These are phyloP conservation scores for Nesoenas mayeri DNA, from an alignment of 2,113 vertebrate species.

Conservation along the genomic window DNA sequence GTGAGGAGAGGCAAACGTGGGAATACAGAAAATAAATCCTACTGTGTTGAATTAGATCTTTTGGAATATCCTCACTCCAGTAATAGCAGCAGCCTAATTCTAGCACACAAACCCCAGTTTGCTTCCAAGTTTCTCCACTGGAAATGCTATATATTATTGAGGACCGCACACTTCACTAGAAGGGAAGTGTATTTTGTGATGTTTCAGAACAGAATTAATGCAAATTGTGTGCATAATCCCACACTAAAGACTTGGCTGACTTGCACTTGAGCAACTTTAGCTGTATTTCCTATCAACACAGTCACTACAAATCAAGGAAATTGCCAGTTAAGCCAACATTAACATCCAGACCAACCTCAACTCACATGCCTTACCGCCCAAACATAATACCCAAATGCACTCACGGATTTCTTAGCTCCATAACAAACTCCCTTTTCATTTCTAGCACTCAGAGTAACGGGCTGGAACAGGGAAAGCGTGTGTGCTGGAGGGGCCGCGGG, in stretches of 20 bases:
- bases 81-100: not conserved
- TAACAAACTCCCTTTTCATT: constrained; percentile 51
- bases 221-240: constrained; percentile 56
- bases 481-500: constrained; percentile 19
- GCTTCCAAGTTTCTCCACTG: constrained; percentile 38
- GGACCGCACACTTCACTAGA: constrained; percentile 45
- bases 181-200: constrained; percentile 52
- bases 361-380: constrained; percentile 53
- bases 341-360: constrained; percentile 57
- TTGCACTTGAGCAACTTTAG: constrained; percentile 42
- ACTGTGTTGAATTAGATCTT: not conserved
- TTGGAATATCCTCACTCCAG: not conserved
- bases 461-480: constrained; percentile 25
- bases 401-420: constrained; percentile 30
- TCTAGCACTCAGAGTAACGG: not conserved
- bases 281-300: constrained; percentile 62
- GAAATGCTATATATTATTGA: constrained; percentile 34
- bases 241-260: constrained; percentile 53
- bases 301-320: constrained; percentile 63
- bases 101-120: not conserved
- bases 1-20: not conserved
- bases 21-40: not conserved
- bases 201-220: constrained; percentile 54
- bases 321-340: constrained; percentile 68
- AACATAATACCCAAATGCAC: constrained; percentile 47